Conservation (phyloP, 2,113 vertebrate species). For the Poicephalus gulielmi region DNA sequence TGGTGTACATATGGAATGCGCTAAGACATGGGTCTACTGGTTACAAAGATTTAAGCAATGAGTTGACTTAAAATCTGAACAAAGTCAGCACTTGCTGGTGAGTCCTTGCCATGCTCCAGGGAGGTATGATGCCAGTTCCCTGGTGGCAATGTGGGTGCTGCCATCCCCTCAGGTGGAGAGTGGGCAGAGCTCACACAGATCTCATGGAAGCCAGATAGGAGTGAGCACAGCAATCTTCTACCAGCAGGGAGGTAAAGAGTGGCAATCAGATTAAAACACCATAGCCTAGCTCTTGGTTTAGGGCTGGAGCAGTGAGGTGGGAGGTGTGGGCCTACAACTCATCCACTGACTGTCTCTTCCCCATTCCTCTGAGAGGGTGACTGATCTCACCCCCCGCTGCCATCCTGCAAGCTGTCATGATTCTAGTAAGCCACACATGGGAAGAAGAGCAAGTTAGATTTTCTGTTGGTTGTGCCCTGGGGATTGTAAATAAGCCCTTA, state of each 20-base stretch:
- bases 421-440: not conserved
- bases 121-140: not conserved
- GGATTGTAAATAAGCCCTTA: constrained; percentile 31
- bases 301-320: not conserved
- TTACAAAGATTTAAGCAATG: not conserved
- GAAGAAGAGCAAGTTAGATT: not conserved
- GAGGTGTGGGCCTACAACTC: not conserved
- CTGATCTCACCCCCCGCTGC: not conserved
- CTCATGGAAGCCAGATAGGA: not conserved
- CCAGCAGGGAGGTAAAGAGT: not conserved
- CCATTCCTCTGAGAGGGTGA: not conserved
- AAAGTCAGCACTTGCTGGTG: not conserved
- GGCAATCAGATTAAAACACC: not conserved
- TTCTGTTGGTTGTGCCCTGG: not conserved
- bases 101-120: not conserved
- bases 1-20: not conserved
- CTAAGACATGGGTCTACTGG: not conserved
- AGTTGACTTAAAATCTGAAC: not conserved
- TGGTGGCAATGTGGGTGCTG: not conserved
- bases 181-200: not conserved
- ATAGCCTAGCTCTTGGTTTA: not conserved
- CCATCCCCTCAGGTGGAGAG: fast-evolving
- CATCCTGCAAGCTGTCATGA: not conserved
- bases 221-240: not conserved
- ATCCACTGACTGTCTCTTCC: not conserved